Conservation (phyloP, 2,113 vertebrate species). For the Xiphophorus couchianus region DNA sequence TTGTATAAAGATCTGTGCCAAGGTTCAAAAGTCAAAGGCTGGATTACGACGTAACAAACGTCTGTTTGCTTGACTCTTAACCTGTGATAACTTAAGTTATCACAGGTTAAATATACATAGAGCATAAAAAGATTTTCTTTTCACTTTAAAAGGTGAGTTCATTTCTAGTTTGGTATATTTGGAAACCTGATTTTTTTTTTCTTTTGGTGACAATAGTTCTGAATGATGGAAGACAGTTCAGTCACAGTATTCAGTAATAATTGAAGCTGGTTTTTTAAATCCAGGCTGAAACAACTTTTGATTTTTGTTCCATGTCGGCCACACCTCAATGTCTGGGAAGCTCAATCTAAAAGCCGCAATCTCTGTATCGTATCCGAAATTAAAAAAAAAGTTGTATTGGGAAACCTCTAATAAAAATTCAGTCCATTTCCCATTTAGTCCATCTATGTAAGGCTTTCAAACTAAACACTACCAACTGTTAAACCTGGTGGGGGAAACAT, state of each 20-base stretch:
- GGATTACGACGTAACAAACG: background rate
- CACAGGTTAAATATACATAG: background rate
- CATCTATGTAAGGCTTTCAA: too few relatives aligned
- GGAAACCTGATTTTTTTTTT: background rate
- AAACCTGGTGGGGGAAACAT: background rate
- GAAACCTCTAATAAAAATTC: too few relatives aligned
- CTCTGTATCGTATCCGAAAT: too few relatives aligned
- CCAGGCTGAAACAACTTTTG: background rate
- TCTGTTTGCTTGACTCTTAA: background rate
- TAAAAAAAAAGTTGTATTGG: too few relatives aligned
- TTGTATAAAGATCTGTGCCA: conserved; percentile 17
- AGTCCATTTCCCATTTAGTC: too few relatives aligned
- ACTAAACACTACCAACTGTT: background rate
- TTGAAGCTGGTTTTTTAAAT: background rate
- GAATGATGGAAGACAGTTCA: background rate
- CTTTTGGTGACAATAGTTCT: background rate
- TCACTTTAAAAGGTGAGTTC: background rate
- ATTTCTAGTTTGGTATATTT: background rate
- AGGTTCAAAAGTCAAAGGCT: conserved; percentile 49
- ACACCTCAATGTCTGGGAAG: too few relatives aligned
- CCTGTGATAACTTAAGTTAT: background rate
- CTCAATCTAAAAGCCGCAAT: too few relatives aligned
- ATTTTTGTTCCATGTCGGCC: background rate
- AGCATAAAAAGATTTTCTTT: background rate
- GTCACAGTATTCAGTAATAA: background rate